Evolutionary conservation across 2,113 vertebrate genomes (phyloP).

Genomic region (Propithecus coquereli): DNA sequence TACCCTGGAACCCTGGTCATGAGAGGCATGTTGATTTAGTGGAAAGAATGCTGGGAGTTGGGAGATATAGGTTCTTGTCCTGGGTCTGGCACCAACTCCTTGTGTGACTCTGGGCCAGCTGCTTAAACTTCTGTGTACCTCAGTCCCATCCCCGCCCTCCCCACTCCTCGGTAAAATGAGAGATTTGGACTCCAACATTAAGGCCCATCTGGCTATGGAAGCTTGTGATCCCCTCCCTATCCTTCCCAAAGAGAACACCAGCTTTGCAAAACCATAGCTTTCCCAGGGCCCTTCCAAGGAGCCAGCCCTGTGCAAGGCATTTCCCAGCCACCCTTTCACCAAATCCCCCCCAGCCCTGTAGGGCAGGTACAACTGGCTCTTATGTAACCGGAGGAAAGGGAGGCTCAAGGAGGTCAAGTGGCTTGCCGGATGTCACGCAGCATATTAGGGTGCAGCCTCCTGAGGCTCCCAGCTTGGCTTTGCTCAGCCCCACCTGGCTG

Average conservation of each 20-base stretch:
- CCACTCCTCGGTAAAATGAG: neutral
- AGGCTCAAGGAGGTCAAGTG: neutral
- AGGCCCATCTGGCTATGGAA: neutral
- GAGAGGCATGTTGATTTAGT: neutral
- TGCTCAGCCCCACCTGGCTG: neutral
- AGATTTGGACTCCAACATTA: neutral
- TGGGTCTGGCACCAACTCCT: neutral
- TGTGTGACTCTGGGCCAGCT: neutral
- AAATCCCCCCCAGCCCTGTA: neutral
- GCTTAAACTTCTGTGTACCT: neutral
- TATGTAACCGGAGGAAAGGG: neutral
- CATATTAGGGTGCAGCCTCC: neutral
- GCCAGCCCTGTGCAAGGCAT: neutral
- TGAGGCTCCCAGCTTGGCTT: neutral
- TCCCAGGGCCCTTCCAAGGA: neutral
- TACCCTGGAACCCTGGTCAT: neutral
- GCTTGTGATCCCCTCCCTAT: neutral
- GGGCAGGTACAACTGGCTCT: constrained; percentile 2
- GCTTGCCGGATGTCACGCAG: neutral
- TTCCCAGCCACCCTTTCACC: neutral
- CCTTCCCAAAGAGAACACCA: neutral
- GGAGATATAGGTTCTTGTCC: neutral
- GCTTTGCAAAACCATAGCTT: neutral
- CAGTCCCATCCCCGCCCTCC: neutral
- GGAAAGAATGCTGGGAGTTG: neutral